Evolutionary conservation across 2,888 invertebrate species (phyloP).

Genomic region (Glaucopsyche alexis): DNA sequence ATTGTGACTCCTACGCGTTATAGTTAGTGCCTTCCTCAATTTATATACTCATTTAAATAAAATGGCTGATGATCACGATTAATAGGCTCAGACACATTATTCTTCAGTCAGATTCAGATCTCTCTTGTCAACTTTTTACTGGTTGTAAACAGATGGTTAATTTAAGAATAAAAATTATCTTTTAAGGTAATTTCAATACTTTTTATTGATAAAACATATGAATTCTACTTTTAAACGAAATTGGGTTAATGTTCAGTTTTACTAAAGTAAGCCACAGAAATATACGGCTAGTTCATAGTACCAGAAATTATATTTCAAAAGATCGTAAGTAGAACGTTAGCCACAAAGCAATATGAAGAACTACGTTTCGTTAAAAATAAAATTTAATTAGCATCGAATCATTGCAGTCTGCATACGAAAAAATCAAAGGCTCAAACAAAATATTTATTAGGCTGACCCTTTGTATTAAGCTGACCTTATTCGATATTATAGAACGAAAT

Average conservation of each 20-base stretch:
- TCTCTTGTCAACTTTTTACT: too few relatives aligned
- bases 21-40: too few relatives aligned
- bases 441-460: not conserved
- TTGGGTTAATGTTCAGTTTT: not conserved
- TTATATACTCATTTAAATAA: too few relatives aligned
- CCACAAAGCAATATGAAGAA: conserved; percentile 16
- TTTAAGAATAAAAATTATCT: too few relatives aligned
- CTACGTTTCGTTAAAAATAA: conserved; percentile 9
- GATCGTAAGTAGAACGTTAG: conserved; percentile 22
- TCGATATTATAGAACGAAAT: not conserved
- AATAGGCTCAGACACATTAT: too few relatives aligned
- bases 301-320: conserved; percentile 31
- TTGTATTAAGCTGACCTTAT: not conserved
- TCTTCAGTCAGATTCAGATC: too few relatives aligned
- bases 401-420: not conserved
- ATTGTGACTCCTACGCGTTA: too few relatives aligned
- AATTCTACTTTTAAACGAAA: not conserved
- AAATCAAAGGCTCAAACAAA: conserved; percentile 6
- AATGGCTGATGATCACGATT: too few relatives aligned
- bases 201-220: too few relatives aligned
- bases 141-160: too few relatives aligned
- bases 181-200: too few relatives aligned
- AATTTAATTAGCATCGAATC: conserved; percentile 20
- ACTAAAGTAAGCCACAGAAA: conserved; percentile 1
- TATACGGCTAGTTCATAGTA: conserved; percentile 14